Evolutionary conservation across 2,797 vertebrate genomes (phyloP).

Genomic region (Fistularia tabacaria): DNA sequence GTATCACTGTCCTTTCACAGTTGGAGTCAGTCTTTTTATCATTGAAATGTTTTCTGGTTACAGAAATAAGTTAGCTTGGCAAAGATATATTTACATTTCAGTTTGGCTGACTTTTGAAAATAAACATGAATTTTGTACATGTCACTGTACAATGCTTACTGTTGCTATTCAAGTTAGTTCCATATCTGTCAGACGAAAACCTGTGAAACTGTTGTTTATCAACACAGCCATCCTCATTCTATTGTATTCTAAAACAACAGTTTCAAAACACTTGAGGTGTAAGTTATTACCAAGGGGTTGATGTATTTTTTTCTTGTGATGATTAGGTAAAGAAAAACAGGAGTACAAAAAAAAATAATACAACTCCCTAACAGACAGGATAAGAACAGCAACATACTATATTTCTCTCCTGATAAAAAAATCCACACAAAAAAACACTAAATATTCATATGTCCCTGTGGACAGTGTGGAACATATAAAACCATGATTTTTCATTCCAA

Average conservation of each 20-base stretch:
- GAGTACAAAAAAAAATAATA: conserved; percentile 56
- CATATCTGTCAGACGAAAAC: too few relatives aligned
- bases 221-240: too few relatives aligned
- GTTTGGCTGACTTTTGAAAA: too few relatives aligned
- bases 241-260: conserved; percentile 30
- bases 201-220: too few relatives aligned
- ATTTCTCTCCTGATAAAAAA: conserved; percentile 36
- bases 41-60: too few relatives aligned
- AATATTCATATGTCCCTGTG: conserved; percentile 19
- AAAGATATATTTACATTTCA: too few relatives aligned
- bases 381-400: conserved; percentile 31
- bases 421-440: conserved; percentile 12
- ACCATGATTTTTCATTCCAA: background rate
- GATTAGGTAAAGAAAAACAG: conserved; percentile 64
- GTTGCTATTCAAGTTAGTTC: too few relatives aligned
- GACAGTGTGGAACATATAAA: conserved; percentile 13
- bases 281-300: conserved; percentile 49
- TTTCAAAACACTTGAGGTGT: conserved; percentile 54
- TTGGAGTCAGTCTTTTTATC: too few relatives aligned
- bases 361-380: conserved; percentile 37
- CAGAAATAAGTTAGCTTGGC: too few relatives aligned
- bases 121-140: too few relatives aligned
- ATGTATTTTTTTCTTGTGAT: conserved; percentile 65
- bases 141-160: too few relatives aligned
- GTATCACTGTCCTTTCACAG: too few relatives aligned